These are phyloP conservation scores for Melanotaenia boesemani DNA, from an alignment of 2,797 vertebrate species.

Conservation along the genomic window DNA sequence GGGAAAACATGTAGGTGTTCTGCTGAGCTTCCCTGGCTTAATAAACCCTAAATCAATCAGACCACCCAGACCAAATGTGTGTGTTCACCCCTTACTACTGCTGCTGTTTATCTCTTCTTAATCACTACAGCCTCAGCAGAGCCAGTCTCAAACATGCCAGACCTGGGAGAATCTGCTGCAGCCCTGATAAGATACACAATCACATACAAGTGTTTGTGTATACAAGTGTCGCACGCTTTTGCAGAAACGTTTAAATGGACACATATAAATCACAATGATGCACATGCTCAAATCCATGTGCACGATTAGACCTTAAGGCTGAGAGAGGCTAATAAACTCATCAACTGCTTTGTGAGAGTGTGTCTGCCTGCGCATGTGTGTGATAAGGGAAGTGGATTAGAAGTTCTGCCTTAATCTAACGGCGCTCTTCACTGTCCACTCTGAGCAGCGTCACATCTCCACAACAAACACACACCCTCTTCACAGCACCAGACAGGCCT, in stretches of 20 bases:
- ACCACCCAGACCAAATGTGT: neutral
- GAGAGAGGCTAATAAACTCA: slow-evolving; percentile 40
- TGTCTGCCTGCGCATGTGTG: slow-evolving; percentile 19
- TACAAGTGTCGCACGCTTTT: neutral
- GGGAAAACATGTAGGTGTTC: neutral
- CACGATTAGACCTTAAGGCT: neutral
- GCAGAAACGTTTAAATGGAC: neutral
- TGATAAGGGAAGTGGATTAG: slow-evolving; percentile 68
- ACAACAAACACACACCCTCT: slow-evolving; percentile 64
- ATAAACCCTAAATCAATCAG: slow-evolving; percentile 17
- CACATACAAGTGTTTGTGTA: slow-evolving; percentile 16
- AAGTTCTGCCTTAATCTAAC: slow-evolving; percentile 60
- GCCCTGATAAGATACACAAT: slow-evolving; percentile 58
- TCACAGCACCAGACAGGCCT: slow-evolving; percentile 14
- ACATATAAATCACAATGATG: neutral
- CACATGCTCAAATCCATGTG: neutral
- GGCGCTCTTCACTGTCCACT: slow-evolving; percentile 59
- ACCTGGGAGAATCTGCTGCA: slow-evolving; percentile 34
- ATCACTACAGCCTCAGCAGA: slow-evolving; percentile 43
- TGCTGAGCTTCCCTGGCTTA: slow-evolving; percentile 3
- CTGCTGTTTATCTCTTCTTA: slow-evolving; percentile 51
- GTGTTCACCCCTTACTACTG: slow-evolving; percentile 19
- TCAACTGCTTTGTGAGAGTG: slow-evolving; percentile 46
- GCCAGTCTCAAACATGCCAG: slow-evolving; percentile 45
- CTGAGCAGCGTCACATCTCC: slow-evolving; percentile 54